Evolutionary conservation across 1,140 invertebrate species (phyloP).

Genomic region (Drosophila bifasciata): DNA sequence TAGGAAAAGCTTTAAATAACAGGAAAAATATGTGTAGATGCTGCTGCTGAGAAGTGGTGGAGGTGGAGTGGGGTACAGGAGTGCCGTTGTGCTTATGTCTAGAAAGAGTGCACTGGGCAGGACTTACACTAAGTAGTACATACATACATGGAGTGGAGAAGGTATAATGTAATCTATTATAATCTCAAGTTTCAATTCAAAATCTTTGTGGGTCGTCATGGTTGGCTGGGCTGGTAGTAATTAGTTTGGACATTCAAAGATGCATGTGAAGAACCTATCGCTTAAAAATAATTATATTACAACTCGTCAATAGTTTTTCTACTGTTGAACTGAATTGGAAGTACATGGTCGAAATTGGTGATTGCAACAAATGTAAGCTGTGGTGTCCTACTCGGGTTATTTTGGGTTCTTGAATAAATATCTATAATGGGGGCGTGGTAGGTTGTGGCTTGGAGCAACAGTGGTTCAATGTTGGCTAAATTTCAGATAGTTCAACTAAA

Average conservation of each 20-base stretch:
- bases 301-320: constrained; percentile 36
- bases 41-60: constrained; percentile 36
- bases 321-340: constrained; percentile 20
- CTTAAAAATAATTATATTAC: constrained; percentile 69
- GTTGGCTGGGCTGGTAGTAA: constrained; percentile 10
- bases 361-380: not conserved
- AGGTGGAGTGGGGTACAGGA: constrained; percentile 15
- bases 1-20: constrained; percentile 73
- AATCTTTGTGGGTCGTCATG: constrained; percentile 2
- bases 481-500: constrained; percentile 64
- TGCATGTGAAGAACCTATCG: constrained; percentile 44
- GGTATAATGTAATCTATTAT: constrained; percentile 32
- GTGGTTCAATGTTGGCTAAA: constrained; percentile 50
- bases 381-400: constrained; percentile 3
- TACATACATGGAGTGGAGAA: constrained; percentile 24
- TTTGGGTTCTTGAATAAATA: constrained; percentile 33
- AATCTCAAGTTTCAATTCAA: constrained; percentile 61
- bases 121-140: constrained; percentile 37
- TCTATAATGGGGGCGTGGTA: constrained; percentile 31
- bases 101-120: constrained; percentile 20
- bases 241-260: constrained; percentile 46
- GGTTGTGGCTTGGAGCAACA: constrained; percentile 33
- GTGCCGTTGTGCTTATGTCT: constrained; percentile 16
- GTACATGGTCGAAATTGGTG: constrained; percentile 13
- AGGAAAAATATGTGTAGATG: constrained; percentile 50